Evolutionary conservation across 2,888 invertebrate genomes (phyloP).

Genomic region (Argyresthia albistria): DNA sequence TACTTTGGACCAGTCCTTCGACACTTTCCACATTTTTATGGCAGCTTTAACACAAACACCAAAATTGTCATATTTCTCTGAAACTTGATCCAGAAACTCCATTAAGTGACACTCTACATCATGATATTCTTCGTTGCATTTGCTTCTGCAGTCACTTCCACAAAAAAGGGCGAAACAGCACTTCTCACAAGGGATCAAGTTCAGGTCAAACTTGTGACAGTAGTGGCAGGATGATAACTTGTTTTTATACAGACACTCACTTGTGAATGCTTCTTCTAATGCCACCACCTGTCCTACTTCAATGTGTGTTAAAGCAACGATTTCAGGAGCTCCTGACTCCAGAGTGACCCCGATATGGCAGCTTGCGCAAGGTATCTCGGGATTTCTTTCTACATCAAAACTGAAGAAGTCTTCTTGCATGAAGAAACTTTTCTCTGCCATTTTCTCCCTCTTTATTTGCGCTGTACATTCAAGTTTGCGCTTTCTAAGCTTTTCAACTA

Average conservation of each 20-base stretch:
- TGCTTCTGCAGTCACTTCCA: slow-evolving; percentile 8
- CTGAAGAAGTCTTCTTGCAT: slow-evolving; percentile 4
- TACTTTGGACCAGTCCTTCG: slow-evolving; percentile 1
- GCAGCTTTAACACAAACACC: neutral
- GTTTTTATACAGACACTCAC: neutral
- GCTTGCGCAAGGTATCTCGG: slow-evolving; percentile 8
- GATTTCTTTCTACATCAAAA: slow-evolving; percentile 7
- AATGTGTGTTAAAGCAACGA: slow-evolving; percentile 9
- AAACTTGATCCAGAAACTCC: neutral
- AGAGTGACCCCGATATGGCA: slow-evolving; percentile 2
- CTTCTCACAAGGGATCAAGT: slow-evolving; percentile 12
- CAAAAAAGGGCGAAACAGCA: slow-evolving; percentile 14
- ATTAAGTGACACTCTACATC: slow-evolving; percentile 12
- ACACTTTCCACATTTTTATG: neutral
- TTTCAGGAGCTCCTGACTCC: neutral
- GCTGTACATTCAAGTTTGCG: slow-evolving; percentile 7
- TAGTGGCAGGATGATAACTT: slow-evolving; percentile 8
- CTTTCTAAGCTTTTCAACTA: slow-evolving; percentile 8
- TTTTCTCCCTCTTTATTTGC: slow-evolving; percentile 5
- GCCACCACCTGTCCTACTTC: slow-evolving; percentile 7
- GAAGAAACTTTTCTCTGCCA: neutral
- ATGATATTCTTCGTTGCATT: slow-evolving; percentile 12
- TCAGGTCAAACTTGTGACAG: slow-evolving; percentile 11
- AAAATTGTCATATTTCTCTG: too few relatives aligned
- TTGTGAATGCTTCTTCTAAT: slow-evolving; percentile 8